phyloP scores from a whole-genome alignment of 2,797 vertebrate genomes.

The Pipistrellus nathusii region DNA sequence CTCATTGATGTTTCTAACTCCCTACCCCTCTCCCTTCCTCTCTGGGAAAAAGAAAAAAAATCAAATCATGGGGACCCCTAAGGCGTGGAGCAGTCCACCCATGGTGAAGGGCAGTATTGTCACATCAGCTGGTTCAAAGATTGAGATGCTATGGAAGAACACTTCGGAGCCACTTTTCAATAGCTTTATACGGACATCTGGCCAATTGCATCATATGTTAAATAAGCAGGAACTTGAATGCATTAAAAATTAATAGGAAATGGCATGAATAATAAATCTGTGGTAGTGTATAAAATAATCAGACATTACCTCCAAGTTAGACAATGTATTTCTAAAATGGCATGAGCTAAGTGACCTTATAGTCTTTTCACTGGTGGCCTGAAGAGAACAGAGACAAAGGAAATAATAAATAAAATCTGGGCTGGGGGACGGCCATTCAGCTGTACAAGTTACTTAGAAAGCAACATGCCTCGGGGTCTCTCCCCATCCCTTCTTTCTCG shows the following conservation, averaged over 20 bases:
- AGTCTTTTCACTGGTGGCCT: conserved; percentile 44
- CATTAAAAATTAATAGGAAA: conserved; percentile 79
- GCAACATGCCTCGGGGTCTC: not conserved
- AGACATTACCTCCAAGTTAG: conserved; percentile 59
- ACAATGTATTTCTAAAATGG: conserved; percentile 20
- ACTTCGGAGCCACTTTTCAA: conserved; percentile 62
- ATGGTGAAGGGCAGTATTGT: not conserved
- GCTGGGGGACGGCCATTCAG: not conserved
- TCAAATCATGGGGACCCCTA: not conserved
- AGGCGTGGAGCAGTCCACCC: not conserved
- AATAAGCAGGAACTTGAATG: conserved; percentile 59
- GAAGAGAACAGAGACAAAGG: conserved; percentile 14
- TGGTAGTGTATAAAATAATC: conserved; percentile 51
- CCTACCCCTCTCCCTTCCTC: too few relatives aligned
- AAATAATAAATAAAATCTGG: conserved; percentile 29
- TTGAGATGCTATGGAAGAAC: conserved; percentile 7
- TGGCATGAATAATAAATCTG: conserved; percentile 76
- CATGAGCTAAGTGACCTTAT: conserved; percentile 13
- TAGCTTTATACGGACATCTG: conserved; percentile 60
- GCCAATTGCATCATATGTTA: conserved; percentile 61
- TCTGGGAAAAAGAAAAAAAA: too few relatives aligned
- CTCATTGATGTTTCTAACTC: too few relatives aligned
- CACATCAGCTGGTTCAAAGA: not conserved
- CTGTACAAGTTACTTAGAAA: not conserved
- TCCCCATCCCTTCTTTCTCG: not conserved